Base-by-base conservation (phyloP, 2,113 vertebrate species). In the Oreocharis arfaki region DNA sequence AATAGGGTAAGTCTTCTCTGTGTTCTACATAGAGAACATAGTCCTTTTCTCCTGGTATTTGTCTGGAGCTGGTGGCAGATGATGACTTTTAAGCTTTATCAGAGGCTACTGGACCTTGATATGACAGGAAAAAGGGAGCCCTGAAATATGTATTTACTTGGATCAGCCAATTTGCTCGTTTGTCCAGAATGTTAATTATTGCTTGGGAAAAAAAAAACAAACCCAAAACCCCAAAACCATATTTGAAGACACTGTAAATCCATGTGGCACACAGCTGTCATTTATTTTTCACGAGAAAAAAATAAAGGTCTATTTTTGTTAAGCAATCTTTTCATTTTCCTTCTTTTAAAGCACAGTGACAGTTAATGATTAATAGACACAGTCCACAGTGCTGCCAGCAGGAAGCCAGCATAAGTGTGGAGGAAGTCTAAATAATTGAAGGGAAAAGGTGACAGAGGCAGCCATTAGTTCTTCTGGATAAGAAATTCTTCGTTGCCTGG, bases 391-490 rank as follows among this genome's bases (percentile, higher is more conserved):
- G 80, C 90, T 97, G 96, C 96, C 97, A 96, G 96, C 94, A 97
- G 95, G 97, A 97, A 96, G 82, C 78, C 90, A 95, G 88, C 37
- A 69, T 82, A 60, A 93, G 59, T 84, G 64, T 90, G 73, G 64
- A 89, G 69, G 63, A 97, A 95, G 84, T 84, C 94, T 97, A 96
- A 97, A 97, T 98, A 98, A 98, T 95, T 95, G 96, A 98, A 97
- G 79, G 61, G 89, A 97, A 94, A 84, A 95, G 60, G 93, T 96
- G 94, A 96, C 52, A 57, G 89, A 96, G 87, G 85, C 73, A 96
- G 70, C 81, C 87, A 84, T 96, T 96, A 96, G 94, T 96, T 97
- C 80, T 71, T 94, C 44, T 44, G 61, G 82, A 63, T 87, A 92
- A 95, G 84, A 92, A 96, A 97, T 78, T 87, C 77, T 96, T 95